Evolutionary conservation across 2,113 vertebrate genomes (phyloP), one percentile per base, ranked within the genome.

Genomic region (Scatophagus argus): DNA sequence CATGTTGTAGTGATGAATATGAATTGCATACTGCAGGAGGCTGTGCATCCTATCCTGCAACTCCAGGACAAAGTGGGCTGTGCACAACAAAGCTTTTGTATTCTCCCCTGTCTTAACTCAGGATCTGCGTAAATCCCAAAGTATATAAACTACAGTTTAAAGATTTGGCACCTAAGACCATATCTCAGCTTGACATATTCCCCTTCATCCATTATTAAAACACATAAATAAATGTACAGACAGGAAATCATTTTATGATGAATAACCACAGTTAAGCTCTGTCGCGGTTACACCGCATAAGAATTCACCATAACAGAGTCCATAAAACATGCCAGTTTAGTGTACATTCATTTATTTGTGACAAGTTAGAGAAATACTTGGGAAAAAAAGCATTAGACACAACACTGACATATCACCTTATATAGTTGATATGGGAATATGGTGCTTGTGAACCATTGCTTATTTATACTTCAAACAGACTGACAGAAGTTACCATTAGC

Each of bases 151-250:
- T 66, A 61, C 62, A 84, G 38, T 21, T 83, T 87, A 64, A 84
- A 87, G 68, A 87, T 76, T 74, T 77, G 71, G 64, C 60, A 68
- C 31, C 38, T 8, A 29, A 43, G 34, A 56, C 31, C 74, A 74
- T 87, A 80, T 67, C 71, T 88, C 77, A 90, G 43, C 64, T 66
- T 71, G 81, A 86, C 71, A 70, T 84, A 76, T 77, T 80, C 67
- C 56, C 76, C 83, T 87, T 88, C 49, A 89, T 93, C 82, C 68
- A 86, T 90, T 86, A 89, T 90, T 91, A 87, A 91, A 91, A 87
- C 65, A 81, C 79, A 88, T 76, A 80, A 86, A 92, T 88, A 86
- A 86, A 82, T 80, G 49, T 81, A 79, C 52, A 49, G 81, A 84
- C 67, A 76, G 79, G 77, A 85, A 82, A 86, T 64, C 71, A 66